These are phyloP conservation scores for Myotis brandtii DNA, from an alignment of 2,113 vertebrate genomes.

Conservation along the genomic window DNA sequence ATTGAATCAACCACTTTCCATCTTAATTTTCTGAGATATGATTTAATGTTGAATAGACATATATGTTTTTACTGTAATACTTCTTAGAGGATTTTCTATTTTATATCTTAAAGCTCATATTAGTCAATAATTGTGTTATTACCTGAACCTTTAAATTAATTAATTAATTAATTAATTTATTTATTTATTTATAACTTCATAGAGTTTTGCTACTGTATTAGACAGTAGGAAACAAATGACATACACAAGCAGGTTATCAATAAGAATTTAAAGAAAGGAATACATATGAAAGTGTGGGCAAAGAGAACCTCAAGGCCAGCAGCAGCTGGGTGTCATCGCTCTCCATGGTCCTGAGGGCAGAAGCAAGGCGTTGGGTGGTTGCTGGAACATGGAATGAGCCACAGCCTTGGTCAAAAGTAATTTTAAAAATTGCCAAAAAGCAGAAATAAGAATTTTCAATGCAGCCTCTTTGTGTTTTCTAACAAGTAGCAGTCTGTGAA, in stretches of 20 bases:
- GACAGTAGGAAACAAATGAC: background rate
- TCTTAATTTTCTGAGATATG: background rate
- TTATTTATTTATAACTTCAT: background rate
- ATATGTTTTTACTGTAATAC: background rate
- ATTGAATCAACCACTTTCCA: background rate
- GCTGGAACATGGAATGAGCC: background rate
- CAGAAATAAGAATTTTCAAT: background rate
- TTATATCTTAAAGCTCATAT: background rate
- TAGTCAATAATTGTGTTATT: background rate
- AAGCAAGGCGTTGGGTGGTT: background rate
- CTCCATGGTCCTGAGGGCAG: background rate
- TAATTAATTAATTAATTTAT: no score
- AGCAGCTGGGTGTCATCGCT: accelerated
- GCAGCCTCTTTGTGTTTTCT: background rate
- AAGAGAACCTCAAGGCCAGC: no score
- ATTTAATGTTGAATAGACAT: background rate
- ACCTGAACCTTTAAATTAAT: no score
- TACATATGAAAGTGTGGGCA: background rate
- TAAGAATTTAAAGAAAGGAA: background rate
- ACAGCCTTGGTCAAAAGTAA: background rate
- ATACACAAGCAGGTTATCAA: background rate
- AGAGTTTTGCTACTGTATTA: background rate
- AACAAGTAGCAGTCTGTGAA: background rate
- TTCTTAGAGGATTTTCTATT: background rate
- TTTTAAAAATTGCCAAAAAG: background rate